Evolutionary conservation across 2,113 vertebrate species (phyloP).

Genomic region (Phalacrocorax aristotelis): DNA sequence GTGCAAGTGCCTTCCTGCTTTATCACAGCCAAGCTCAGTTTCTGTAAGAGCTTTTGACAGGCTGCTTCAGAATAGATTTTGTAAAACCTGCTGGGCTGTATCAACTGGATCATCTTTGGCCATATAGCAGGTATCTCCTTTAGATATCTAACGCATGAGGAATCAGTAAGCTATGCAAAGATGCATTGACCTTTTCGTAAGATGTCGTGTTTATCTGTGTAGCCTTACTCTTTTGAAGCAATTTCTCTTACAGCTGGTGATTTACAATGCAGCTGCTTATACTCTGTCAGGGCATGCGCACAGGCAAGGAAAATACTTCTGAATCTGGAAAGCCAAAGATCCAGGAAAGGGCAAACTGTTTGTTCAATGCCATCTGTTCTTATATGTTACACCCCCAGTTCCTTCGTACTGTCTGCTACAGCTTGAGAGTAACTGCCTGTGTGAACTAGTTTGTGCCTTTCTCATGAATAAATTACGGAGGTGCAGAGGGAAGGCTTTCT

Average conservation of each 20-base stretch:
- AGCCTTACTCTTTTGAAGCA: background rate
- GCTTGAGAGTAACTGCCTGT: background rate
- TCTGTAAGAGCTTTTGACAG: background rate
- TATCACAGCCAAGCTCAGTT: background rate
- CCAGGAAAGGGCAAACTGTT: background rate
- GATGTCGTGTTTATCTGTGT: background rate
- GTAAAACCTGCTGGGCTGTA: background rate
- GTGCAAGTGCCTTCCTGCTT: background rate
- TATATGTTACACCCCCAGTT: background rate
- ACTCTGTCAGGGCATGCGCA: background rate
- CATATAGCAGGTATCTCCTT: background rate
- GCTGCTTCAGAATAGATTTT: background rate
- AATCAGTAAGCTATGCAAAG: background rate
- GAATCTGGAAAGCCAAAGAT: background rate
- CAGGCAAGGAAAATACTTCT: background rate
- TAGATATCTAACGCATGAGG: background rate
- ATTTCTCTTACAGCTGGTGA: background rate
- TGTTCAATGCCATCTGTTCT: background rate
- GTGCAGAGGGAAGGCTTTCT: background rate
- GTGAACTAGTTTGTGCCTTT: background rate
- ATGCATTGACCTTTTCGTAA: background rate
- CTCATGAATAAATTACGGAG: background rate
- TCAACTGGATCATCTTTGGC: background rate
- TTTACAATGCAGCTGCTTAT: background rate
- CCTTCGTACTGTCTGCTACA: background rate